These are phyloP conservation scores for Glossosoma conforme DNA, from an alignment of 1,140 invertebrate species.

Conservation along the genomic window DNA sequence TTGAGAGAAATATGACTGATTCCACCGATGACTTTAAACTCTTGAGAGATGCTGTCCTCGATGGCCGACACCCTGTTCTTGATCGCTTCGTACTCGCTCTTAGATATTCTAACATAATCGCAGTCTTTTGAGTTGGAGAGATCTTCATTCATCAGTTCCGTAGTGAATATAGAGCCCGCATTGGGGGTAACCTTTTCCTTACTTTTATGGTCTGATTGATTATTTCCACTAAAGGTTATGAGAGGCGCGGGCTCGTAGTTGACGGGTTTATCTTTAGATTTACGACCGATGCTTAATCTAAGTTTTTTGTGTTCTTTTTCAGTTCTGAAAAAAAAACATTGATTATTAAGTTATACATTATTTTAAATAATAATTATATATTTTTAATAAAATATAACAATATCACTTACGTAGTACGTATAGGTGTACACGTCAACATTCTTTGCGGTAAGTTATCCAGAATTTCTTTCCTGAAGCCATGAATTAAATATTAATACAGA, in stretches of 20 bases:
- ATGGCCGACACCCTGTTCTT: slow-evolving; percentile 66
- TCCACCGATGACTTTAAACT: slow-evolving; percentile 57
- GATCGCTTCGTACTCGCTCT: slow-evolving; percentile 70
- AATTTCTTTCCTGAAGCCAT: slow-evolving; percentile 48
- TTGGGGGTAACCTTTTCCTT: not conserved
- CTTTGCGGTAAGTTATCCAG: slow-evolving; percentile 43
- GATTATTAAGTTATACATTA: not conserved
- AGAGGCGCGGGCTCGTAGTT: slow-evolving; percentile 3
- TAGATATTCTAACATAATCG: slow-evolving; percentile 64
- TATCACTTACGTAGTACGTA: slow-evolving; percentile 21
- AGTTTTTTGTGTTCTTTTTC: slow-evolving; percentile 44
- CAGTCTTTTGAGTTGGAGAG: slow-evolving; percentile 35
- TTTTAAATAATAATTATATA: not conserved
- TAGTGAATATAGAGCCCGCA: not conserved
- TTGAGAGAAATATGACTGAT: slow-evolving; percentile 40
- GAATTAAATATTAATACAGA: slow-evolving; percentile 14
- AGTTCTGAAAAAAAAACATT: slow-evolving; percentile 36
- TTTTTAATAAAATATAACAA: not conserved
- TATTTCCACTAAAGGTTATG: too few species aligned
- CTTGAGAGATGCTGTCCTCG: slow-evolving; percentile 62
- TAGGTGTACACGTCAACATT: slow-evolving; percentile 42
- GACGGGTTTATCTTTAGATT: slow-evolving; percentile 26
- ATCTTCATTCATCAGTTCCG: slow-evolving; percentile 19
- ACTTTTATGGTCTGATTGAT: too few species aligned
- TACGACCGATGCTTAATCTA: slow-evolving; percentile 36